phyloP scores from a whole-genome alignment of 2,797 vertebrate genomes.

The Remorina albescens region DNA sequence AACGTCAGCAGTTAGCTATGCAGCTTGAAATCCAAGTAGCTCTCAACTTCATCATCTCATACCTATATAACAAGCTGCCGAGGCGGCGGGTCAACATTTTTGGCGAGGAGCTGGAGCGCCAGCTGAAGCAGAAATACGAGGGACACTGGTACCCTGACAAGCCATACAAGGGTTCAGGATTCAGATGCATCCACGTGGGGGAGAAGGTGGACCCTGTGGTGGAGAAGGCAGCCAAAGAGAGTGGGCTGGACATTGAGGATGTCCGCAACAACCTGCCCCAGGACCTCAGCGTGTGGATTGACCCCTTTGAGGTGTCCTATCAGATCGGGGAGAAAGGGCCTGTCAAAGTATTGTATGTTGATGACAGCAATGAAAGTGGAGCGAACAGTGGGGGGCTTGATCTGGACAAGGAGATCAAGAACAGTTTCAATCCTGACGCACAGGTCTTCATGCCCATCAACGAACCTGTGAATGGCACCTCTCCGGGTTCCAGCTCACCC shows the following conservation, averaged over 20 bases:
- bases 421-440: constrained; percentile 98
- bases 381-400: constrained; percentile 84
- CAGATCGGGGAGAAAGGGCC: constrained; percentile 98
- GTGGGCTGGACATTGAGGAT: constrained; percentile 96
- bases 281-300: constrained; percentile 99
- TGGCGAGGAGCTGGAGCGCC: constrained; percentile 97
- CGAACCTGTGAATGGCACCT: constrained; percentile 87
- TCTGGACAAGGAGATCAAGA: constrained; percentile 98
- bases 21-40: constrained; percentile 99
- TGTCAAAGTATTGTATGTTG: constrained; percentile 97
- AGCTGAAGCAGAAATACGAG: constrained; percentile 97
- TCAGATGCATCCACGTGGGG: constrained; percentile 96
- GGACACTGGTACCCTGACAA: constrained; percentile 99
- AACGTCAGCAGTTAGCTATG: constrained; percentile 93
- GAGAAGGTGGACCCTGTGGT: constrained; percentile 98
- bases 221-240: constrained; percentile 98
- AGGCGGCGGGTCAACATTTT: constrained; percentile 98
- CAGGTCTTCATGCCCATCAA: constrained; percentile 98
- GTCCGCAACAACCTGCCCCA: constrained; percentile 97
- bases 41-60: constrained; percentile 99
- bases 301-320: constrained; percentile 98
- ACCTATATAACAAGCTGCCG: constrained; percentile 99
- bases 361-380: constrained; percentile 91
- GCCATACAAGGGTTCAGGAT: constrained; percentile 98
- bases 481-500: constrained; percentile 95